Conservation (phyloP, 2,888 invertebrate genomes). For the Eupithecia vulgata region DNA sequence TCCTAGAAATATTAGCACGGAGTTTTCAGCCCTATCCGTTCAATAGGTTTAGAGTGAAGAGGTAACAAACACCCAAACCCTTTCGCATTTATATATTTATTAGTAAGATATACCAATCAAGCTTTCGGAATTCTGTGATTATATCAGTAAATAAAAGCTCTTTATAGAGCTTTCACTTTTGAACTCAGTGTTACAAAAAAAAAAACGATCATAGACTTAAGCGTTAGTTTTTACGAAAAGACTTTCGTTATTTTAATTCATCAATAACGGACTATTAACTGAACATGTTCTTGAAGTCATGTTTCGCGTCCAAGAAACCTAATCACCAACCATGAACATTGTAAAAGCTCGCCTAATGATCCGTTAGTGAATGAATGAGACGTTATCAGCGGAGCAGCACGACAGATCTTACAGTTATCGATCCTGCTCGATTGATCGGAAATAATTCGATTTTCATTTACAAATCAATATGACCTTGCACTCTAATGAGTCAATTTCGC, state of each 20-base stretch:
- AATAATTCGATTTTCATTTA: slow-evolving; percentile 56
- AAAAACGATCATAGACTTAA: background rate
- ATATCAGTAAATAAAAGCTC: background rate
- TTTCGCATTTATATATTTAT: no score
- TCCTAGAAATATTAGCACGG: no score
- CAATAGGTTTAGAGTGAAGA: no score
- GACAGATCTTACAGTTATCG: slow-evolving; percentile 57
- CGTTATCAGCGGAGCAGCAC: slow-evolving; percentile 56
- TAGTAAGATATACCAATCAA: background rate
- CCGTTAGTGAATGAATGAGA: slow-evolving; percentile 39
- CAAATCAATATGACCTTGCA: slow-evolving; percentile 44
- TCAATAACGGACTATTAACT: background rate
- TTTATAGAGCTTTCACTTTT: background rate
- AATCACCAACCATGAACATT: background rate
- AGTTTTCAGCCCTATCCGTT: no score
- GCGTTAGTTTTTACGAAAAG: background rate
- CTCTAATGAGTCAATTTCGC: slow-evolving; percentile 21
- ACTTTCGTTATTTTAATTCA: background rate
- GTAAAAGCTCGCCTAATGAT: slow-evolving; percentile 33
- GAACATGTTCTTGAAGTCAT: background rate
- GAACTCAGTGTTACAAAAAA: background rate
- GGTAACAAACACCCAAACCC: no score
- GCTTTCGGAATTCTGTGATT: background rate
- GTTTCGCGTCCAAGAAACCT: background rate
- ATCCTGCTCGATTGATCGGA: slow-evolving; percentile 60